Conservation (phyloP, 2,113 vertebrate genomes). For the Anthoscopus minutus region DNA sequence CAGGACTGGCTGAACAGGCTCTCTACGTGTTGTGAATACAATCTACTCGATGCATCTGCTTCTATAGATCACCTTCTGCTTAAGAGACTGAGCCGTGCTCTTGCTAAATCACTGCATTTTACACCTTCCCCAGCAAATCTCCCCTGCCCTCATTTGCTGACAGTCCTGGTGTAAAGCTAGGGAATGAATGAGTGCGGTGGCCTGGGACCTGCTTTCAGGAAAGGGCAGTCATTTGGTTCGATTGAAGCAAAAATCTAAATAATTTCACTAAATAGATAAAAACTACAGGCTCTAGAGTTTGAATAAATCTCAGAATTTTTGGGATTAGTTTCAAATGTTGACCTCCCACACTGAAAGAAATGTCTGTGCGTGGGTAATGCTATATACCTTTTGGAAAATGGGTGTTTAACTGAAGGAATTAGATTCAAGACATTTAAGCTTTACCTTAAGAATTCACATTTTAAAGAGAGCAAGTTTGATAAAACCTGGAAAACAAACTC, state of each 20-base stretch:
- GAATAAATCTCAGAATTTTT: neutral
- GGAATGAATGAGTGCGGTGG: neutral
- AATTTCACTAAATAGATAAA: neutral
- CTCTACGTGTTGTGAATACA: neutral
- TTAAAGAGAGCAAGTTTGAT: neutral
- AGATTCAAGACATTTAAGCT: neutral
- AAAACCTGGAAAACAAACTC: neutral
- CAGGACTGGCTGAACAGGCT: neutral
- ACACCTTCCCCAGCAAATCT: neutral
- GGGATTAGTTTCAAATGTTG: conserved; percentile 14
- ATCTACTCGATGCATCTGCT: neutral
- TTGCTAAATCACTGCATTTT: neutral
- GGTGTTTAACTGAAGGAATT: neutral
- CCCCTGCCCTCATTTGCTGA: neutral
- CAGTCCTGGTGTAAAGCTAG: neutral
- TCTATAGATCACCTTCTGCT: neutral
- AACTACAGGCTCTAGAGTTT: neutral
- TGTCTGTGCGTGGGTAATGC: conserved; percentile 25
- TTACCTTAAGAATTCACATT: neutral
- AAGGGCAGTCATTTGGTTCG: neutral
- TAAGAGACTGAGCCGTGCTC: neutral
- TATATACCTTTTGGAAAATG: neutral
- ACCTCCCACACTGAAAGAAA: conserved; percentile 34
- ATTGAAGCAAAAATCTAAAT: neutral
- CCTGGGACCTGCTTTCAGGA: neutral